Conservation (phyloP, 2,797 vertebrate species). For the Meda fulgida region DNA sequence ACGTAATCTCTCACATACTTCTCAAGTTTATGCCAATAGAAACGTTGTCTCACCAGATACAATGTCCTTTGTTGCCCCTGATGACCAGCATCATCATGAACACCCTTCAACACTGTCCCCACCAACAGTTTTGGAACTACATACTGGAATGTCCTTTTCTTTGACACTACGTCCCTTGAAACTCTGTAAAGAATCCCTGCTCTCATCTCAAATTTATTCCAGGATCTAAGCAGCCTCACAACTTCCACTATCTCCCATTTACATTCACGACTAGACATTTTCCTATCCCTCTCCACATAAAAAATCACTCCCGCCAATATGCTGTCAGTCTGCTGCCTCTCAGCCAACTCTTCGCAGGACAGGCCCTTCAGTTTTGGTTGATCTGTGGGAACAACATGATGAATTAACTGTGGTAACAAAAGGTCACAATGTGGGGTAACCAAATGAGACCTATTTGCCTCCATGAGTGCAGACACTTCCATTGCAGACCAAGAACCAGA, state of each 20-base stretch:
- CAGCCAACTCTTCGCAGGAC: background rate
- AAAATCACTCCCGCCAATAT: background rate
- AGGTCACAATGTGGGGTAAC: background rate
- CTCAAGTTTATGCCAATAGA: constrained; percentile 41
- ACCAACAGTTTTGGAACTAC: background rate
- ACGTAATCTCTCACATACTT: constrained; percentile 26
- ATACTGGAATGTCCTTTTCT: background rate
- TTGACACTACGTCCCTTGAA: background rate
- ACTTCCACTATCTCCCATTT: background rate
- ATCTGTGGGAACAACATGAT: background rate
- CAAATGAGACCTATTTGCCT: no score
- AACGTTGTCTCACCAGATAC: constrained; percentile 27
- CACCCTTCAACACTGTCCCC: background rate
- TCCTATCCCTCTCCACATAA: background rate
- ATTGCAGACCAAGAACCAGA: background rate
- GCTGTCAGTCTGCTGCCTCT: background rate
- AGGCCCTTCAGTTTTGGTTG: background rate
- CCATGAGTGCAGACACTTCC: no score
- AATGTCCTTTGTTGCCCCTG: constrained; percentile 33
- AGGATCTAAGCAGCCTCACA: background rate
- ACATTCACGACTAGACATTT: background rate
- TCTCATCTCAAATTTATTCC: background rate
- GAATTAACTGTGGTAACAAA: background rate
- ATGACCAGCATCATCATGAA: constrained; percentile 3
- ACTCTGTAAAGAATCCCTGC: background rate